Conservation (phyloP, 2,113 vertebrate genomes). For the Pelecanoides urinatrix region DNA sequence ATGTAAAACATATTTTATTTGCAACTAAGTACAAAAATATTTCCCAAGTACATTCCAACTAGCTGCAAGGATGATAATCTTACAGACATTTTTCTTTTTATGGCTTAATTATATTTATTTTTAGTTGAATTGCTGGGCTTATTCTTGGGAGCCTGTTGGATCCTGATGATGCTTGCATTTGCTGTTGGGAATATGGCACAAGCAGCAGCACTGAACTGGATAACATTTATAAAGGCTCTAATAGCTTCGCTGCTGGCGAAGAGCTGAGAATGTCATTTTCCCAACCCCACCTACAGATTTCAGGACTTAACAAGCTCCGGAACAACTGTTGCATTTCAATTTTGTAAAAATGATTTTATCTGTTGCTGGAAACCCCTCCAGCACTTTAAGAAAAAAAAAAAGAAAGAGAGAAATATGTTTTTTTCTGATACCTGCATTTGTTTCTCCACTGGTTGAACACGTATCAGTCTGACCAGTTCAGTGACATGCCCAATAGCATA, state of each 20-base stretch:
- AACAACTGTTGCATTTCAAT: constrained; percentile 20
- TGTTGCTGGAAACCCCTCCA: constrained; percentile 30
- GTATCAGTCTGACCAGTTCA: background rate
- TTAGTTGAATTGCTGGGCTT: constrained; percentile 39
- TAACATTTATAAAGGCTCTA: constrained; percentile 18
- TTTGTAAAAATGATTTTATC: constrained; percentile 51
- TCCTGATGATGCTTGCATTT: constrained; percentile 59
- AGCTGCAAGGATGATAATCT: constrained; percentile 50
- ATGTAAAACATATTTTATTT: constrained; percentile 29
- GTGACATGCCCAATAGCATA: background rate
- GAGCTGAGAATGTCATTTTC: constrained; percentile 30
- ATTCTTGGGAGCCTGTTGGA: constrained; percentile 48
- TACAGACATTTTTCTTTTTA: constrained; percentile 45
- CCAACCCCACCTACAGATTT: constrained; percentile 47
- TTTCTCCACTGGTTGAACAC: background rate
- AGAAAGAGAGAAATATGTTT: background rate
- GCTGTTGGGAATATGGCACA: constrained; percentile 56
- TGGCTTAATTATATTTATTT: constrained; percentile 61
- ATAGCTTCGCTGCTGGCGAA: constrained; percentile 17
- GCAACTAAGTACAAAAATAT: constrained; percentile 14
- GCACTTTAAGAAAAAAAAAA: background rate
- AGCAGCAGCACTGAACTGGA: background rate
- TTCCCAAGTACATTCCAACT: constrained; percentile 49
- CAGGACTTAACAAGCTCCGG: constrained; percentile 53
- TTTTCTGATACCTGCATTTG: background rate